Evolutionary conservation across 2,888 invertebrate genomes (phyloP), one percentile per base, ranked within the genome.

Genomic region (Caenorhabditis panamensis): DNA sequence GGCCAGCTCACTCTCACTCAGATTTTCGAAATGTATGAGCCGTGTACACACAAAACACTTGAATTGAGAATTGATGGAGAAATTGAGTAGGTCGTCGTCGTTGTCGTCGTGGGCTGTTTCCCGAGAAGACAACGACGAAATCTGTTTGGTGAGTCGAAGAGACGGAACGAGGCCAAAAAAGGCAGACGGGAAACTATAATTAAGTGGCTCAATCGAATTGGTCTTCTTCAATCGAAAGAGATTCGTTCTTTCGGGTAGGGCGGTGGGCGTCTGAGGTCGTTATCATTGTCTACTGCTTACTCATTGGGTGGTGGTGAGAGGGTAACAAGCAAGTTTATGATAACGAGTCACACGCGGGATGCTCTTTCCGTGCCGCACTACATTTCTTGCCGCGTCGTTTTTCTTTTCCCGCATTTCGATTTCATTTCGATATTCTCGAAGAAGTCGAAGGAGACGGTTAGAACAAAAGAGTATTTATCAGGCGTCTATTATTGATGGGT

Each of bases 401-500:
- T 44, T 37, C 28, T 53, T 63, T 47, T 63, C 56, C 44, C 3
- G 18, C n/a, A 11, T 22, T 18, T 4, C 24, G 20, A 54, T 31
- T 54, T 54, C 44, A 41, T 63, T 49, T 64, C 56, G 20, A 47
- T 36, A 13, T 37, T 26, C 44, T 41, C 31, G 31, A 31, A 16
- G 44, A 44, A 28, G 37, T 56, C 6, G 41, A 31, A 31, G 31
- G 13, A 41, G 41, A 41, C 41, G 41, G 41, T 62, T 47, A 28
- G 67, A 76, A 62, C 75, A 68, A 62, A 67, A 36, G 72, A 54
- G 66, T 66, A 66, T 66, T 75, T 72, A 72, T 72, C 72, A 72
- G 72, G 26, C 22, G 31, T 22, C 51, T 47, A 37, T 67, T 68
- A 76, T 76, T 58, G 76, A 76, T 76, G 76, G 62, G 68, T 68